A percentile compares a stretch with the other conserved stretches of the same genome.
Evolutionary conservation across 2,797 vertebrate genomes (phyloP).

Genomic region (Pseudochromis fuscus): DNA sequence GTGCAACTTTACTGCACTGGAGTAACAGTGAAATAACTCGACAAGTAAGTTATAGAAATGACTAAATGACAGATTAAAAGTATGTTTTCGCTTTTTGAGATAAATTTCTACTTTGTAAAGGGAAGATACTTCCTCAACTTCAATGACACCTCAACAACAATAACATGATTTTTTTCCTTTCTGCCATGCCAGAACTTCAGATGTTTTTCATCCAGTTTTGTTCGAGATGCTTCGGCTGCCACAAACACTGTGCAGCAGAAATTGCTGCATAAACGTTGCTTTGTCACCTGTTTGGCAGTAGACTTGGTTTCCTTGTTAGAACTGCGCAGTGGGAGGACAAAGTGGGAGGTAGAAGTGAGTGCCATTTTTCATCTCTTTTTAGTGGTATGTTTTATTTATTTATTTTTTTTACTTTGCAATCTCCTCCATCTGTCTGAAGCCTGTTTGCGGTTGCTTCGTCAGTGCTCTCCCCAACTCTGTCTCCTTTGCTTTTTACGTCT

Average conservation of each 20-base stretch:
- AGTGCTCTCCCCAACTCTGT: not conserved
- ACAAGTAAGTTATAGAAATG: too few species aligned
- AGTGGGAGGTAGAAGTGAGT: conserved; percentile 4
- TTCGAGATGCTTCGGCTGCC: not conserved
- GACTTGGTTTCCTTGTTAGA: conserved; percentile 38
- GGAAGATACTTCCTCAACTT: not conserved
- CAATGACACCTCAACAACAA: not conserved
- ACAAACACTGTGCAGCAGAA: not conserved
- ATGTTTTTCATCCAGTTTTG: not conserved
- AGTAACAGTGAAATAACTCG: too few species aligned
- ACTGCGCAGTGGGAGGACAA: conserved; percentile 6
- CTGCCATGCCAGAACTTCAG: not conserved
- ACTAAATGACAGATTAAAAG: too few species aligned
- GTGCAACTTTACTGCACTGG: too few species aligned
- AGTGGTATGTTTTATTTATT: too few species aligned
- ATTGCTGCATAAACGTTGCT: conserved; percentile 15
- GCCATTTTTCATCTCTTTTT: conserved; percentile 4
- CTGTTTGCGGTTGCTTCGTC: not conserved
- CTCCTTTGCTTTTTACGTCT: conserved; percentile 18
- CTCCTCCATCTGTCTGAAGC: conserved; percentile 27
- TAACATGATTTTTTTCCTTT: too few species aligned
- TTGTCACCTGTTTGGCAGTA: conserved; percentile 41
- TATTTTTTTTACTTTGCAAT: conserved; percentile 18
- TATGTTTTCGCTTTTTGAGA: too few species aligned
- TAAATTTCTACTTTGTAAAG: too few species aligned